Conservation (phyloP, 2,888 invertebrate species). For the Escarpia spicata region DNA sequence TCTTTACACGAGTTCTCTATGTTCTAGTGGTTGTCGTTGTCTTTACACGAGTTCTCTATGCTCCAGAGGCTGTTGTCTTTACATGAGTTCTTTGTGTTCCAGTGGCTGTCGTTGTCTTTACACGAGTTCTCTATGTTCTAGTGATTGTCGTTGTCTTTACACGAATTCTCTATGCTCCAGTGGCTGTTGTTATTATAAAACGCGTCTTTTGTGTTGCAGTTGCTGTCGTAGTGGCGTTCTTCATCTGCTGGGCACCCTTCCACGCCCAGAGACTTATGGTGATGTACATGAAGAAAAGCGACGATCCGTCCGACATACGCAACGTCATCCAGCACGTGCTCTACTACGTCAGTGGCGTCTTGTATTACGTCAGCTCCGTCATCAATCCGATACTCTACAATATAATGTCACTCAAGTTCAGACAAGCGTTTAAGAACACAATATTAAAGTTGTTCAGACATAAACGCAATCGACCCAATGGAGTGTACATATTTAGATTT, state of each 20-base stretch:
- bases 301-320: constrained; percentile 46
- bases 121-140: no score
- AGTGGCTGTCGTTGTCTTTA: background rate
- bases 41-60: no score
- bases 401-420: constrained; percentile 93
- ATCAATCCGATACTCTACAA: constrained; percentile 93
- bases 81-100: no score
- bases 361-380: constrained; percentile 91
- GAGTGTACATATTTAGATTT: constrained; percentile 8
- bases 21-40: no score
- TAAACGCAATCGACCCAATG: constrained; percentile 24
- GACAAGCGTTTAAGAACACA: constrained; percentile 85
- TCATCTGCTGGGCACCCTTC: constrained; percentile 62
- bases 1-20: no score
- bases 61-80: no score
- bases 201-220: constrained; percentile 47
- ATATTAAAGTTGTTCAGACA: constrained; percentile 43
- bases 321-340: constrained; percentile 76
- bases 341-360: constrained; percentile 85
- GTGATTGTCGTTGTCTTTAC: background rate
- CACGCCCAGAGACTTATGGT: constrained; percentile 71
- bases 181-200: background rate
- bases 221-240: constrained; percentile 61
- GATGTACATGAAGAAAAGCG: constrained; percentile 69
- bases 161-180: background rate